Evolutionary conservation across 2,113 vertebrate genomes (phyloP), one percentile per base, ranked within the genome.

Genomic region (Cyphomyrus discorhynchus): DNA sequence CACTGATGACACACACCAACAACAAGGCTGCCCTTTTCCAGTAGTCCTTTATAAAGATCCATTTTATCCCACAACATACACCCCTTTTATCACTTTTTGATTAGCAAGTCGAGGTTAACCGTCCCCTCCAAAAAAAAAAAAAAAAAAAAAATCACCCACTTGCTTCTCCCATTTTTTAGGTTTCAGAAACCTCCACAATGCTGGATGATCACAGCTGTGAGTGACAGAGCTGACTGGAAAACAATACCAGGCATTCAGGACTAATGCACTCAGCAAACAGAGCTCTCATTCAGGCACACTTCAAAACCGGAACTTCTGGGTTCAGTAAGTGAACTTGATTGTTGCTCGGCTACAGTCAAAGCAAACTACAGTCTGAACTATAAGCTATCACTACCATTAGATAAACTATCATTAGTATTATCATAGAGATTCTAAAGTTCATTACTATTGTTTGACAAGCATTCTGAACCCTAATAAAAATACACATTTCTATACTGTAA

Each of bases 181-280:
- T 19, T 31, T 9, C 9, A 13, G 7, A 10, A 50, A 19, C 52
- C 5, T 27, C 21, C 24, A 83, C 74, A 89, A 83, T 83, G 88
- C 13, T n/a, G 50, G 17, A 42, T 88, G n/a, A 50, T 19, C 46
- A 46, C 58, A 66, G 50, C 56, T 24, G 87, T 24, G 56, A 77
- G 27, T 83, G 88, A 89, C 88, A 35, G 46, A 88, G 35, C 88
- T 74, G 31, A 80, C 74, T 82, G 49, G 27, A 83, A 56, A 49
- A 83, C 88, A 89, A 89, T 42, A 50, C 47, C 47, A 24, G 74
- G 35, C 50, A 53, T 82, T 89, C 88, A 82, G 49, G 19, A 1
- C 31, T 53, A 17, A 35, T 27, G 70, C 47, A 52, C 66, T 89
- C 66, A 39, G 74, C 88, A 82, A 83, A 56, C 70, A 45, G 50